A percentile compares a stretch with the other conserved stretches of the same genome.
Evolutionary conservation across 2,113 vertebrate genomes (phyloP).

Genomic region (Nothobranchius furzeri): DNA sequence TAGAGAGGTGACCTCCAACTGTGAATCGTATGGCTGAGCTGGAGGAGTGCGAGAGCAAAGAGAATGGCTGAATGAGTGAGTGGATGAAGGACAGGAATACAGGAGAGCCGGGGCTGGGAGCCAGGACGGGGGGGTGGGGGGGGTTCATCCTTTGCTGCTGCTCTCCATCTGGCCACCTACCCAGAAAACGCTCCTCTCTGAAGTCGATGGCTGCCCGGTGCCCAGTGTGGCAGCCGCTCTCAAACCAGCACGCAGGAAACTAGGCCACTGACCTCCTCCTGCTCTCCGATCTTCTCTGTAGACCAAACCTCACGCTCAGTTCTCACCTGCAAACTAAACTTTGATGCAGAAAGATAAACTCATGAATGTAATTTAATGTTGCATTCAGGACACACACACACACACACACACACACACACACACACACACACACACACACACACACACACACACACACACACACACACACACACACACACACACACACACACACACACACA

Average conservation of each 20-base stretch:
- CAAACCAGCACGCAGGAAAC: slow-evolving; percentile 58
- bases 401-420: too few species aligned
- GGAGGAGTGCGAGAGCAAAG: slow-evolving; percentile 23
- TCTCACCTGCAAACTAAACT: slow-evolving; percentile 40
- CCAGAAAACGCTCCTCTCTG: slow-evolving; percentile 52
- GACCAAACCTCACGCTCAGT: slow-evolving; percentile 55
- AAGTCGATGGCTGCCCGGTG: slow-evolving; percentile 52
- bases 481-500: too few species aligned
- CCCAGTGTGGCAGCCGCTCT: slow-evolving; percentile 56
- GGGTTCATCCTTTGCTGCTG: slow-evolving; percentile 33
- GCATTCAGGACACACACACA: background rate
- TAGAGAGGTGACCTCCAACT: slow-evolving; percentile 8
- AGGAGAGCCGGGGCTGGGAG: slow-evolving; percentile 46
- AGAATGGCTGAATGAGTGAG: slow-evolving; percentile 31
- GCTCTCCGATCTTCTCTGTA: slow-evolving; percentile 45
- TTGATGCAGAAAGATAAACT: slow-evolving; percentile 17
- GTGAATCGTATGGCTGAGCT: slow-evolving; percentile 34
- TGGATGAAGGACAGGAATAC: slow-evolving; percentile 35
- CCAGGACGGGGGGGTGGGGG: slow-evolving; percentile 47
- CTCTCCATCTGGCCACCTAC: slow-evolving; percentile 65
- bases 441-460: too few species aligned
- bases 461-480: too few species aligned
- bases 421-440: too few species aligned
- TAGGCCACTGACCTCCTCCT: slow-evolving; percentile 72
- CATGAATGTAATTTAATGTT: slow-evolving; percentile 9